Conservation (phyloP, 2,797 vertebrate species). For the Scolopax bukidnonensis region DNA sequence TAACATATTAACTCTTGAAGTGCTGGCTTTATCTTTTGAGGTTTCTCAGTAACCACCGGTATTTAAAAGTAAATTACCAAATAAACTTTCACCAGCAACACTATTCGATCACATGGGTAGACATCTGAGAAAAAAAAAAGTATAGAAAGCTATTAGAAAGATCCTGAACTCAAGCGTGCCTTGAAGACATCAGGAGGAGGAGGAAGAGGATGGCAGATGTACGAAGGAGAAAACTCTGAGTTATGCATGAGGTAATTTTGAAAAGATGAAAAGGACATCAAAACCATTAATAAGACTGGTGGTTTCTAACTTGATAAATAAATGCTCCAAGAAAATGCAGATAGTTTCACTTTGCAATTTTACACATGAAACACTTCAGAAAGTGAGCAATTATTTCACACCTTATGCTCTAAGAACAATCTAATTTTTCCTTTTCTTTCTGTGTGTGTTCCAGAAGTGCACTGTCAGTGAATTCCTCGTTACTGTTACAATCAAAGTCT, state of each 20-base stretch:
- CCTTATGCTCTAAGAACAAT: not conserved
- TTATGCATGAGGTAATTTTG: not conserved
- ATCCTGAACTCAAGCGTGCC: not conserved
- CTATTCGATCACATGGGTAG: not conserved
- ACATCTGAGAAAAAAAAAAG: not conserved
- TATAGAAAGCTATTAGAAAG: not conserved
- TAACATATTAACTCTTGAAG: conserved; percentile 78
- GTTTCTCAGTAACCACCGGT: not conserved
- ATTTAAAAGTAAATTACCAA: not conserved
- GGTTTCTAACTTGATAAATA: not conserved
- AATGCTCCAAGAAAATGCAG: not conserved
- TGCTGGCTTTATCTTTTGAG: conserved; percentile 63
- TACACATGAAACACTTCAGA: not conserved
- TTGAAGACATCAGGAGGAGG: not conserved
- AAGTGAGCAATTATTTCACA: not conserved
- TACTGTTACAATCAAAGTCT: not conserved
- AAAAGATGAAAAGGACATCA: not conserved
- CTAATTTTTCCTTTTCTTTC: not conserved
- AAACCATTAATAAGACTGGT: not conserved
- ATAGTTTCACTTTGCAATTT: not conserved
- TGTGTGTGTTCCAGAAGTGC: not conserved
- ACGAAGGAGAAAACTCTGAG: not conserved
- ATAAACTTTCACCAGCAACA: not conserved
- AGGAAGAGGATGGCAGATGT: not conserved
- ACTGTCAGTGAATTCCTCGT: not conserved